These are phyloP conservation scores for Alviniconcha strummeri DNA, from an alignment of 2,888 invertebrate genomes.

Conservation along the genomic window DNA sequence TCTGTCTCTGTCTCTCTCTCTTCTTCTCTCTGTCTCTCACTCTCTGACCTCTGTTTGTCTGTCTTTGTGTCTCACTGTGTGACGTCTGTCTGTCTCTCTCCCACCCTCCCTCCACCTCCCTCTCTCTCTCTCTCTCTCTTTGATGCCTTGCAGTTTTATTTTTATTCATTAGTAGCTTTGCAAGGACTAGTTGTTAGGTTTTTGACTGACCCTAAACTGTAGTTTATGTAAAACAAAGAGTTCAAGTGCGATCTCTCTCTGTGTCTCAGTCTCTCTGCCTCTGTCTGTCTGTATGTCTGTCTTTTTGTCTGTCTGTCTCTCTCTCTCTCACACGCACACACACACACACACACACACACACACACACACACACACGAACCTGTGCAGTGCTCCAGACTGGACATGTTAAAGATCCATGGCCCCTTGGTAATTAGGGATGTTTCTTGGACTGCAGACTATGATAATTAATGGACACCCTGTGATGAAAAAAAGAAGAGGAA, in stretches of 20 bases:
- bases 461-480: not conserved
- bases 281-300: conserved; percentile 20
- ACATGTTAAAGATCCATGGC: not conserved
- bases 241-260: too few relatives aligned
- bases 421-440: not conserved
- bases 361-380: not conserved
- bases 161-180: too few relatives aligned
- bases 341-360: conserved; percentile 17
- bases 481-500: not conserved
- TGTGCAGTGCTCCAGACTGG: not conserved
- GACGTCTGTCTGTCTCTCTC: not conserved
- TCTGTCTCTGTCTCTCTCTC: not conserved
- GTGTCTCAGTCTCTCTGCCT: conserved; percentile 28
- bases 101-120: too few relatives aligned
- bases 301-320: conserved; percentile 2
- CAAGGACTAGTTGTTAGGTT: too few relatives aligned
- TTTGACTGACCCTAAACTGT: too few relatives aligned
- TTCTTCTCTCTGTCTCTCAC: conserved; percentile 19
- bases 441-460: not conserved
- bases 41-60: not conserved
- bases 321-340: conserved; percentile 21
- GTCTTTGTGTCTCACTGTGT: not conserved
- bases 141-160: too few relatives aligned
- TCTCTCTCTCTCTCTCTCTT: too few relatives aligned
- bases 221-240: too few relatives aligned